Conservation (phyloP, 2,113 vertebrate species). For the Cyprinodon variegatus region DNA sequence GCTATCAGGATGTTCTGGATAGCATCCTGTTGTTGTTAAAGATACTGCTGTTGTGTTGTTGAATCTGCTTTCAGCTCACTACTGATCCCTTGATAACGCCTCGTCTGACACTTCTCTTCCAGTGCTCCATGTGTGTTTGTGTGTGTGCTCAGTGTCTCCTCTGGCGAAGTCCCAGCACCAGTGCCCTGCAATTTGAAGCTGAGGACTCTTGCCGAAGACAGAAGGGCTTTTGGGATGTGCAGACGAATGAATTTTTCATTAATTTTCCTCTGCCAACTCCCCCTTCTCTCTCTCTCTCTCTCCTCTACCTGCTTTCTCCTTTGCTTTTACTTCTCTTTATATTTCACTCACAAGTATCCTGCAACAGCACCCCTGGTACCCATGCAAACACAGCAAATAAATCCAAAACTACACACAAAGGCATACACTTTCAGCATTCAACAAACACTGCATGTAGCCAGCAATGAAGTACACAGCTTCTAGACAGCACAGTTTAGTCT, state of each 20-base stretch:
- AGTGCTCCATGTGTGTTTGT: conserved; percentile 19
- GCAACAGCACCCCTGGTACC: conserved; percentile 63
- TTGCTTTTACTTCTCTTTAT: conserved; percentile 46
- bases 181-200: conserved; percentile 70
- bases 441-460: conserved; percentile 55
- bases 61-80: conserved; percentile 33
- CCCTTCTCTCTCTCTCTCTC: conserved; percentile 35
- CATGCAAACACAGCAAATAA: conserved; percentile 39
- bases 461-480: conserved; percentile 61
- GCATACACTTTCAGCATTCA: conserved; percentile 30
- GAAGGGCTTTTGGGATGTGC: conserved; percentile 73
- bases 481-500: conserved; percentile 41
- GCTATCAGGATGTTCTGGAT: conserved; percentile 31
- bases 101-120: conserved; percentile 24
- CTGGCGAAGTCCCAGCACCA: conserved; percentile 52
- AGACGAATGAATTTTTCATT: conserved; percentile 78
- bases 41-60: conserved; percentile 45
- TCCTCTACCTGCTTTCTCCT: conserved; percentile 28
- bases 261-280: conserved; percentile 54
- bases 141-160: conserved; percentile 28
- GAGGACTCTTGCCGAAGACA: conserved; percentile 73
- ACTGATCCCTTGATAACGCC: conserved; percentile 52
- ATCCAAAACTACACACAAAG: conserved; percentile 30
- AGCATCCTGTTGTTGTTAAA: conserved; percentile 35
- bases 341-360: conserved; percentile 28